Base-by-base conservation (phyloP, 2,113 vertebrate genomes). In the Delphinapterus leucas region DNA sequence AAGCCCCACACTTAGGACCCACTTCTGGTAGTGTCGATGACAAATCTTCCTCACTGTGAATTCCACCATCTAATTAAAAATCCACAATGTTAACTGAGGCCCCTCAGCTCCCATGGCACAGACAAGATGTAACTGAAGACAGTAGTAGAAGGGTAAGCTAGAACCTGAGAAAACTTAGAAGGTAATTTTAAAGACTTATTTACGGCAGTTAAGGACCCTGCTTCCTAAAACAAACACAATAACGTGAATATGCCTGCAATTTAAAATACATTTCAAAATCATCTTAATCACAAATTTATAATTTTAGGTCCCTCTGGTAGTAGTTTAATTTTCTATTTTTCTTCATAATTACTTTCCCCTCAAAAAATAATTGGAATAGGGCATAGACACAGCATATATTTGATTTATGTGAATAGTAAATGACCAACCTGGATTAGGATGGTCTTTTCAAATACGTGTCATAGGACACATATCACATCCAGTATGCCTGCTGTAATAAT, bases 11-110 rank as follows among this genome's bases (percentile, higher is more conserved):
- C 65, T 67, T 2, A 17, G 89, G 55, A 58, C 10, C 60, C 33
- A 0, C 70, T 80, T 41, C 44, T 17, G 38, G 67, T 8, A 12
- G 76, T 21, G 14, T 11, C n/a, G 41, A 5, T 1, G 25, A 26
- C 31, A 20, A 55, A 20, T 13, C 33, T 53, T 3, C 41, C 61
- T 26, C 5, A 6, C 28, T 38, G 38, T 14, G 44, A 84, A 61
- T 28, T 67, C 4, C 1, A 38, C 7, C 17, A 9, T 0, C 10
- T 25, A 21, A 20, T 14, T 33, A 17, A 71, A 82, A 47, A 23
- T 21, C 49, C 25, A 3, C 0, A 0, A 1, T 18, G 33, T 18
- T 68, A 20, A 49, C 33, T 1, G 14, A 58, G 70, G 23, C 7
- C 9, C 77, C 7, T 26, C 12, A 28, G 76, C 7, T 68, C 60